Percentiles rank a stretch among this genome's conserved stretches.
Evolutionary conservation across 2,888 invertebrate species (phyloP).

Genomic region (Drosophila niveifrons): DNA sequence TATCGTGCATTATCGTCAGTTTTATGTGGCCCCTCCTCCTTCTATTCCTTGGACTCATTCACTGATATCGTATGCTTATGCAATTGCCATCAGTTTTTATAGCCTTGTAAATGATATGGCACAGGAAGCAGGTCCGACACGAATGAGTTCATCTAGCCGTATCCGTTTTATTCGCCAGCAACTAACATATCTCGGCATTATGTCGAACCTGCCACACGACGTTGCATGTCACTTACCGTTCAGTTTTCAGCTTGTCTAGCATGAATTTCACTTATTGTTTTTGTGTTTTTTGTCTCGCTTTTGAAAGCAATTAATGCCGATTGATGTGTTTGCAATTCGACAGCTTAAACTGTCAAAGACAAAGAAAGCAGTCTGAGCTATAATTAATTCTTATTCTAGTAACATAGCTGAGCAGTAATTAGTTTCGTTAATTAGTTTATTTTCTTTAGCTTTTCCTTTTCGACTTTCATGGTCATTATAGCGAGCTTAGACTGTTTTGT

Average conservation of each 20-base stretch:
- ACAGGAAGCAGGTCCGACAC: constrained; percentile 36
- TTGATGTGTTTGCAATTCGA: background rate
- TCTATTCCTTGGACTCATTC: background rate
- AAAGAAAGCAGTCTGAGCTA: background rate
- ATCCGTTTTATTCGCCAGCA: constrained; percentile 17
- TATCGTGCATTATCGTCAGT: constrained; percentile 51
- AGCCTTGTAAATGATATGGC: constrained; percentile 44
- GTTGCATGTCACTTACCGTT: constrained; percentile 36
- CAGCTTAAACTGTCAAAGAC: constrained; percentile 7
- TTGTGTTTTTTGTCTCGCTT: background rate
- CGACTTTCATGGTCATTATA: background rate
- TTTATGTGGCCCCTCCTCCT: constrained; percentile 35
- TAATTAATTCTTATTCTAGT: background rate
- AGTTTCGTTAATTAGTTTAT: background rate
- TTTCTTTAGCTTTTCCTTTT: background rate
- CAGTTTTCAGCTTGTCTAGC: background rate
- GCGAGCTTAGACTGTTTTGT: background rate
- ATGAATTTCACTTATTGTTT: background rate
- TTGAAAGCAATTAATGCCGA: background rate
- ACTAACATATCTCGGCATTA: background rate
- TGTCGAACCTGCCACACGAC: background rate
- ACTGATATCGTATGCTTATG: constrained; percentile 18
- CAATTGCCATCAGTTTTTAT: constrained; percentile 40
- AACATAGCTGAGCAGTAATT: background rate
- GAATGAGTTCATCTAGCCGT: constrained; percentile 51